phyloP scores from a whole-genome alignment of 2,113 vertebrate species.

The Oostethus manadensis region DNA sequence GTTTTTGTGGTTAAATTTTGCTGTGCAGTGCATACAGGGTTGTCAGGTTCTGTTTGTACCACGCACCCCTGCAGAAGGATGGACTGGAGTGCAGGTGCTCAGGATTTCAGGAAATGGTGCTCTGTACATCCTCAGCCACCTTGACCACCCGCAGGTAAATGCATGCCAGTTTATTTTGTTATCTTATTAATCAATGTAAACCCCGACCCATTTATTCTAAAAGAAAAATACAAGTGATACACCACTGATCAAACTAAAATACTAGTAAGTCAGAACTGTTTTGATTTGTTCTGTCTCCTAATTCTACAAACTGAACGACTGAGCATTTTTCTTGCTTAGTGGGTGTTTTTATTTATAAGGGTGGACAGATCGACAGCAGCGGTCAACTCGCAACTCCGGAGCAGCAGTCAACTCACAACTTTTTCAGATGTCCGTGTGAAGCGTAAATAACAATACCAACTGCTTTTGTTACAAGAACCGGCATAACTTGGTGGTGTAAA shows the following conservation, averaged over 20 bases:
- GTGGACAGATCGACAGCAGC: too few relatives aligned
- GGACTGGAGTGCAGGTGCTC: conserved; percentile 58
- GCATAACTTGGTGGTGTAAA: too few relatives aligned
- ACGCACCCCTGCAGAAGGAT: conserved; percentile 42
- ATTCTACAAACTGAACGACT: too few relatives aligned
- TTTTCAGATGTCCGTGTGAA: too few relatives aligned
- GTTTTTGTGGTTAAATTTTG: neutral
- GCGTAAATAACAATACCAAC: too few relatives aligned
- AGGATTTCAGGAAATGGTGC: conserved; percentile 37
- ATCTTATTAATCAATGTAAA: neutral
- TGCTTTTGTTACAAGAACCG: neutral
- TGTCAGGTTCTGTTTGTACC: conserved; percentile 52
- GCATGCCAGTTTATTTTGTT: neutral
- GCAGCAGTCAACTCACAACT: too few relatives aligned
- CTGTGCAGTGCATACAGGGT: conserved; percentile 46
- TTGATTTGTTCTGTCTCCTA: too few relatives aligned
- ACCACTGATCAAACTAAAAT: neutral
- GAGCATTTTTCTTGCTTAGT: too few relatives aligned
- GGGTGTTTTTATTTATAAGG: too few relatives aligned
- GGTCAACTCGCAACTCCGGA: too few relatives aligned
- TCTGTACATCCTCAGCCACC: conserved; percentile 52
- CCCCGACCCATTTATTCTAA: neutral
- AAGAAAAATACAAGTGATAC: neutral
- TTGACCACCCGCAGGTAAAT: conserved; percentile 40
- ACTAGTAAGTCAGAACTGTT: too few relatives aligned